Evolutionary conservation across 2,888 invertebrate species (phyloP).

Genomic region (Aricia artaxerxes): DNA sequence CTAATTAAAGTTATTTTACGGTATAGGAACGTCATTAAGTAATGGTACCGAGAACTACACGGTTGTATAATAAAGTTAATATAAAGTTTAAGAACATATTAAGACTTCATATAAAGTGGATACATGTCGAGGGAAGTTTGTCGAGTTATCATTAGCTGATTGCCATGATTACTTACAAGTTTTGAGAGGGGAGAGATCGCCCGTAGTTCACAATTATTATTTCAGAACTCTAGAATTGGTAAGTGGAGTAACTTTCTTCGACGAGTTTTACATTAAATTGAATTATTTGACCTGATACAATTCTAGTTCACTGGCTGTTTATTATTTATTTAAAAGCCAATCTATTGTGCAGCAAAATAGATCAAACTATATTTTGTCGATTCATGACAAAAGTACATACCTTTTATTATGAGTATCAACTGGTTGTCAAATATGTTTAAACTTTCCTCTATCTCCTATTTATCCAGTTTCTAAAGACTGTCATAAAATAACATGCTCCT

Average conservation of each 20-base stretch:
- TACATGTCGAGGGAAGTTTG: slow-evolving; percentile 49
- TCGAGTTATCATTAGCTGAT: slow-evolving; percentile 71
- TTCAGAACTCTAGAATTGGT: slow-evolving; percentile 51
- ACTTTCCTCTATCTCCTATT: neutral
- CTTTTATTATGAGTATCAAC: no score
- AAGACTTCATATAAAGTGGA: slow-evolving; percentile 24
- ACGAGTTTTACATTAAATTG: neutral
- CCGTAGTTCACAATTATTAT: slow-evolving; percentile 73
- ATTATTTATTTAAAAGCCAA: neutral
- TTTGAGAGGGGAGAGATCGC: slow-evolving; percentile 39
- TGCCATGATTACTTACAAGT: slow-evolving; percentile 64
- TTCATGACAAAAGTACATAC: neutral
- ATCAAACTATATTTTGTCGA: neutral
- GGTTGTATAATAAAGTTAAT: slow-evolving; percentile 20
- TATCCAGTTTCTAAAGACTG: neutral
- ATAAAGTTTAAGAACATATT: slow-evolving; percentile 34
- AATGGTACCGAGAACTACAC: neutral
- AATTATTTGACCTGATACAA: neutral
- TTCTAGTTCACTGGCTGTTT: neutral
- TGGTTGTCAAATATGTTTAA: no score
- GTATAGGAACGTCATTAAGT: neutral
- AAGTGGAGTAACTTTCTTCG: neutral
- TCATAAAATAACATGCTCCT: neutral
- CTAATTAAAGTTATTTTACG: neutral
- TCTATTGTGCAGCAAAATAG: neutral